Conservation (phyloP, 2,113 vertebrate genomes). For the Lanius collurio region DNA sequence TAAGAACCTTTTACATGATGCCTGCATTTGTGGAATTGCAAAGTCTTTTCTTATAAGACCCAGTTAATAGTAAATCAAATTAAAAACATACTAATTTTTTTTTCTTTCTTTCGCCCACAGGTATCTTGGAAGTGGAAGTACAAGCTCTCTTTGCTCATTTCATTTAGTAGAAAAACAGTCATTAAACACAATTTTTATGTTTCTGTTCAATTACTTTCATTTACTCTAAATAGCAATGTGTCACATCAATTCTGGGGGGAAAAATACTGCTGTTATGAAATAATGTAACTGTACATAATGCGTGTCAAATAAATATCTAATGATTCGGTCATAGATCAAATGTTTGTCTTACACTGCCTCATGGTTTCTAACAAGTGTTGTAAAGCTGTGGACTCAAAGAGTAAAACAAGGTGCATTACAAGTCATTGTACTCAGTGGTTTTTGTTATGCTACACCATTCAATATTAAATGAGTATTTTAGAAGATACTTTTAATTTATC, state of each 20-base stretch:
- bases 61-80: neutral
- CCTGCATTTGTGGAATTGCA: neutral
- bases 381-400: neutral
- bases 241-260: neutral
- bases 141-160: neutral
- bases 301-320: neutral
- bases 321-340: neutral
- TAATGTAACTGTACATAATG: neutral
- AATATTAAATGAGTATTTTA: neutral
- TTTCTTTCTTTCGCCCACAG: constrained; percentile 21
- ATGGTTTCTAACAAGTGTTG: neutral
- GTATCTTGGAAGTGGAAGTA: neutral
- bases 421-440: neutral
- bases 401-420: neutral
- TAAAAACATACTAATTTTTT: neutral
- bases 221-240: neutral
- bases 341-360: neutral
- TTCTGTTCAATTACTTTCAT: neutral
- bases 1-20: neutral
- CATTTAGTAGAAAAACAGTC: neutral
- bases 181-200: neutral
- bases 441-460: neutral
- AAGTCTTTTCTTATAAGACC: neutral
- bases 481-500: neutral
- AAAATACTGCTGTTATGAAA: neutral